Conservation (phyloP, 1,140 invertebrate genomes). For the Cydia fagiglandana region DNA sequence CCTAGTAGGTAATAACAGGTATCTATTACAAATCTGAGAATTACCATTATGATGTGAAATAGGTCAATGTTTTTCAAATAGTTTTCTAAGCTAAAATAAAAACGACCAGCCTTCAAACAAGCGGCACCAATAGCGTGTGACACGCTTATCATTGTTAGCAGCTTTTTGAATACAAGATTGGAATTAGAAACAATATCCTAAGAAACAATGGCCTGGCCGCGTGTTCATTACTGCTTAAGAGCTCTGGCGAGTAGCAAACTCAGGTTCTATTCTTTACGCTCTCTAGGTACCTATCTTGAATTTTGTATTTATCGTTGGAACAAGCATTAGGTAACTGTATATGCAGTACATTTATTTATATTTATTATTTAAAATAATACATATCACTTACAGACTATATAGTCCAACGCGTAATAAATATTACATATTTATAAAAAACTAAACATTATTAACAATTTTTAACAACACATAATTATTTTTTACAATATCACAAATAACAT, state of each 20-base stretch:
- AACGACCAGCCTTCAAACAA: background rate
- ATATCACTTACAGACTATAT: too few species aligned
- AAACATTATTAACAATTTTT: too few species aligned
- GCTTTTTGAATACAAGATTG: background rate
- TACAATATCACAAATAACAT: too few species aligned
- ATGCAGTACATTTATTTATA: too few species aligned
- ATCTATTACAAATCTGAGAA: background rate
- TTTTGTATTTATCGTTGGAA: too few species aligned
- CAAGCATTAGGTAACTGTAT: too few species aligned
- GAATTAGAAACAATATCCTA: background rate
- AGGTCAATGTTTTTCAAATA: background rate
- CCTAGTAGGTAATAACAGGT: background rate
- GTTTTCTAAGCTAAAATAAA: background rate
- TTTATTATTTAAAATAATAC: too few species aligned
- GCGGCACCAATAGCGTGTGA: conserved; percentile 3
- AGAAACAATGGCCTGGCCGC: background rate
- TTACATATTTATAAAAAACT: too few species aligned
- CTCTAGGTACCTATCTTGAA: too few species aligned
- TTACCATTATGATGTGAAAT: background rate
- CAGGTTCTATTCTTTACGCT: background rate
- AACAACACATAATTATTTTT: too few species aligned
- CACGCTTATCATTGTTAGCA: conserved; percentile 6
- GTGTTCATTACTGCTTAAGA: conserved; percentile 4
- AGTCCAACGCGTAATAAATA: too few species aligned
- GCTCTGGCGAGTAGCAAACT: background rate